A percentile compares a stretch with the other conserved stretches of the same genome.
Conservation (phyloP, 30 jellyfish, hydroid and myxozoan species). For the Rhopilema esculentum region DNA sequence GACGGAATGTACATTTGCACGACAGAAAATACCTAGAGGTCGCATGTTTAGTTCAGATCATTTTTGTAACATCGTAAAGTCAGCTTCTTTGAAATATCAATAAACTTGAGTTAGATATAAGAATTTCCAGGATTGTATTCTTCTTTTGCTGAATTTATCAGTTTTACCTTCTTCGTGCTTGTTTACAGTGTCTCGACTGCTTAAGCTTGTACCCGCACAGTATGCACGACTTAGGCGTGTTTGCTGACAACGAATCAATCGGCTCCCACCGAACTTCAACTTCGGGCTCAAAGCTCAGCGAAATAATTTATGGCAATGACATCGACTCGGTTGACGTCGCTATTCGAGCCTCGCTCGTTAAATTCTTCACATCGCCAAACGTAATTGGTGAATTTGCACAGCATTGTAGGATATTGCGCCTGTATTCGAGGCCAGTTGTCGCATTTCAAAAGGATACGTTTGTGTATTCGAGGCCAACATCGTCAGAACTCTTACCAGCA, state of each 20-base stretch:
- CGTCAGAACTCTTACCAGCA: constrained; percentile 66
- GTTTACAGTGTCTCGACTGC: constrained; percentile 71
- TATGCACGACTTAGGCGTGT: constrained; percentile 40
- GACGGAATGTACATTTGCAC: no score
- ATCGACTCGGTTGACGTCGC: constrained; percentile 96
- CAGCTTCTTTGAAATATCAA: no score
- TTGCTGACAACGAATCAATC: constrained; percentile 57
- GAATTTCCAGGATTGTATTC: no score
- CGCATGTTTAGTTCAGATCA: no score
- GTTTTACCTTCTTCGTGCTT: not conserved
- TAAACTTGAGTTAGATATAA: no score
- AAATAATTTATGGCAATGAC: constrained; percentile 85
- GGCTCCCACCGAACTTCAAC: constrained; percentile 35
- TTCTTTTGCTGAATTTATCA: no score
- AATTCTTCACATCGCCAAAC: constrained; percentile 86
- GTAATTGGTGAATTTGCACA: constrained; percentile 71
- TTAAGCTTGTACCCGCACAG: constrained; percentile 60
- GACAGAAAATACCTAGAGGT: no score
- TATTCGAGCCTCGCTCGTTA: constrained; percentile 84
- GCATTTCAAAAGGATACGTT: constrained; percentile 78
- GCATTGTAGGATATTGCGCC: constrained; percentile 79
- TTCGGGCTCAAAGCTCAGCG: constrained; percentile 61
- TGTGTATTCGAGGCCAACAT: constrained; percentile 70
- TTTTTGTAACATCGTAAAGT: no score
- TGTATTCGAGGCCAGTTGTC: constrained; percentile 92